Conservation (phyloP, 2,888 invertebrate species). For the Drosophila diplacantha region DNA sequence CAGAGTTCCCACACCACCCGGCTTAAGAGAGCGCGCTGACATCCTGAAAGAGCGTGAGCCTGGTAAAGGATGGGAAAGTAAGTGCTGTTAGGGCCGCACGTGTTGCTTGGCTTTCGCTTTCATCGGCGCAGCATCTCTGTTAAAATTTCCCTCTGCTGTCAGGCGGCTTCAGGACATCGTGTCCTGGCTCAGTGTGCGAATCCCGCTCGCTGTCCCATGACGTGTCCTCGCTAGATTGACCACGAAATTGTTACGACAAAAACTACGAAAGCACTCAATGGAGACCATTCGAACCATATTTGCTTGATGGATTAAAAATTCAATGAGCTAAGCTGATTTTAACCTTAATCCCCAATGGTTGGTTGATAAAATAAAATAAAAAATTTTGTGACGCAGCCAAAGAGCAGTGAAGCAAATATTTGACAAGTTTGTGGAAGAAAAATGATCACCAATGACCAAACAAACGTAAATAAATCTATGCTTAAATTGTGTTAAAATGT, state of each 20-base stretch:
- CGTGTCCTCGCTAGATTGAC: conserved; percentile 10
- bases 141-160: conserved; percentile 53
- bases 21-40: conserved; percentile 40
- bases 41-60: background rate
- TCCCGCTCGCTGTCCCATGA: conserved; percentile 14
- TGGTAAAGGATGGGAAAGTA: background rate
- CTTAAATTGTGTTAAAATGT: background rate
- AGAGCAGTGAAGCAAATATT: background rate
- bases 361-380: conserved; percentile 2
- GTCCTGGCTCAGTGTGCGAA: conserved; percentile 20
- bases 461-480: background rate
- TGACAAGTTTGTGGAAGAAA: background rate
- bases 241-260: conserved; percentile 5
- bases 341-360: background rate
- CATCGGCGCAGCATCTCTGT: conserved; percentile 44
- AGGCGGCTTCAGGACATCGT: conserved; percentile 13
- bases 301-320: conserved; percentile 1
- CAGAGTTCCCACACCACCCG: background rate
- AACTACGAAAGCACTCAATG: conserved; percentile 8
- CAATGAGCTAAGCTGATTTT: background rate
- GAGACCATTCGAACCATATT: background rate
- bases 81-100: conserved; percentile 33
- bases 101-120: conserved; percentile 54
- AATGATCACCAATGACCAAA: background rate
- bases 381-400: background rate